Evolutionary conservation across 1,140 invertebrate species (phyloP), one percentile per base, ranked within the genome.

Genomic region (Brachionus rubens): DNA sequence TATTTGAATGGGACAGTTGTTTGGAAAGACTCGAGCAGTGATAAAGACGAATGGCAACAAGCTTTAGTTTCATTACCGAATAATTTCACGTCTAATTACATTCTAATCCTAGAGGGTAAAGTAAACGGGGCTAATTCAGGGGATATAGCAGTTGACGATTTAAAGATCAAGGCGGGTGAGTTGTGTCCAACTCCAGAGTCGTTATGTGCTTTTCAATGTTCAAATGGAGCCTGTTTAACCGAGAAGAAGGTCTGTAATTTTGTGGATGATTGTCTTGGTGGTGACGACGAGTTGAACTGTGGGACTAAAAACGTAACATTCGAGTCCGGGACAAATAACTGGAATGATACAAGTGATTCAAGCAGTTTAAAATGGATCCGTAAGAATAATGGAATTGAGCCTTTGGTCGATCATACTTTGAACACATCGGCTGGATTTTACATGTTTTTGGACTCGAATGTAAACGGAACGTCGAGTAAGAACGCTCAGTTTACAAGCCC

Each of bases 261-360:
- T 70, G 70, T 78, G 9, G 40, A 77, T 24, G 79, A 81, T 62
- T 84, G 83, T 72, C 56, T 56, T 43, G 79, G 82, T 77, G 80
- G 80, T 19, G 80, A 79, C 19, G 83, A 84, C 77, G 82, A 84
- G 77, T 28, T 48, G 1, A 67, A 68, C 19, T 84, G 81, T 78
- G 80, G 68, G 7, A 19, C 48, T 24, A n/a, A 52, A 7, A 72
- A 72, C 19, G 46, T 72, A 36, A 40, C 28, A 48, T 82, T 82
- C 78, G 80, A 82, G 43, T 70, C 62, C 16, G 78, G 26, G 26
- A 47, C 24, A 0, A 70, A 68, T 47, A 62, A 75, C 14, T 79
- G 78, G 78, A 79, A 72, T 19, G 67, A 77, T 33, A 72, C 77
- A n/a, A 59, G 54, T 21, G 47, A 40, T 5, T 33, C 33, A 1